These are phyloP conservation scores for Heliconius congener DNA, from an alignment of 1,140 invertebrate genomes.

Conservation along the genomic window DNA sequence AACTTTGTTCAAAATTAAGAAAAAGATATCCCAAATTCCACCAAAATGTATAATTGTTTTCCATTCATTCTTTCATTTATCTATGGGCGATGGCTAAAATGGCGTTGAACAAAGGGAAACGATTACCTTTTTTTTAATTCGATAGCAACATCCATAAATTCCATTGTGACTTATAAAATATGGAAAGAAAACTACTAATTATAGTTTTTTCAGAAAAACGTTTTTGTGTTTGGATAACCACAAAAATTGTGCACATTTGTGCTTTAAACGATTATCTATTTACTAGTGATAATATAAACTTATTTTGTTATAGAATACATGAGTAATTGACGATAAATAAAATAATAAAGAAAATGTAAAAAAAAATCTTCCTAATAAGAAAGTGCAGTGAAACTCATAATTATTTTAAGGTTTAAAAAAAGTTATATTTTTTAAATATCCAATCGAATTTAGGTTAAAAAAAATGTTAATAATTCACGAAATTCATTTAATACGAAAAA, in stretches of 20 bases:
- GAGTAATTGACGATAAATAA: background rate
- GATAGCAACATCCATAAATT: background rate
- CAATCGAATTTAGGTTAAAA: too few species aligned
- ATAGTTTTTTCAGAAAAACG: background rate
- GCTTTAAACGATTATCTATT: background rate
- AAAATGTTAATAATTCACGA: too few species aligned
- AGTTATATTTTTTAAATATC: too few species aligned
- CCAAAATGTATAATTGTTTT: background rate
- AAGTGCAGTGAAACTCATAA: too few species aligned
- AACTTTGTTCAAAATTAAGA: background rate
- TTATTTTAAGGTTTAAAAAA: too few species aligned
- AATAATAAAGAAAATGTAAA: too few species aligned
- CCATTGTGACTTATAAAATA: background rate
- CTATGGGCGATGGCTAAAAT: background rate
- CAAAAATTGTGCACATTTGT: constrained; percentile 20
- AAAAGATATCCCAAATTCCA: background rate
- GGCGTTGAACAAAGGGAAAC: background rate
- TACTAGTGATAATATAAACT: background rate
- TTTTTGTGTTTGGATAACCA: background rate
- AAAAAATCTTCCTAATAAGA: background rate
- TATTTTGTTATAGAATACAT: background rate
- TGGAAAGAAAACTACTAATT: background rate
- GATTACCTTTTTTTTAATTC: background rate
- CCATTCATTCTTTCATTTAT: background rate
- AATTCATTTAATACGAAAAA: too few species aligned